phyloP scores from a whole-genome alignment of 1,140 invertebrate species.

The Zaprionus vittiger region DNA sequence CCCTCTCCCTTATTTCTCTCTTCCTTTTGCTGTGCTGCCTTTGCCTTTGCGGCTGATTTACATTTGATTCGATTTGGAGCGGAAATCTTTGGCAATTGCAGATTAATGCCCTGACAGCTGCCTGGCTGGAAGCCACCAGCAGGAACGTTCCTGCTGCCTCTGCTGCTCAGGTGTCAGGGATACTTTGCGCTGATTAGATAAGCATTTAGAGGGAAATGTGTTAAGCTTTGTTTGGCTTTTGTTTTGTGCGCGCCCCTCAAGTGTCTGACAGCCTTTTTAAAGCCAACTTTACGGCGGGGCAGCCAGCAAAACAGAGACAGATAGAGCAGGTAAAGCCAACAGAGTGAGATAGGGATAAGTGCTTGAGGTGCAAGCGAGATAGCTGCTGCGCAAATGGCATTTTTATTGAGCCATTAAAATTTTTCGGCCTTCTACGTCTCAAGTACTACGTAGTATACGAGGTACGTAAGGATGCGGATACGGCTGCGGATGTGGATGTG shows the following conservation, averaged over 20 bases:
- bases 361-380: constrained; percentile 4
- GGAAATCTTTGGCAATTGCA: constrained; percentile 80
- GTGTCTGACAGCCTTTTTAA: constrained; percentile 54
- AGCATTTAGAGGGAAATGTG: constrained; percentile 79
- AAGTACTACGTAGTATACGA: constrained; percentile 39
- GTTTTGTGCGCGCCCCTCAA: constrained; percentile 45
- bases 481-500: constrained; percentile 20
- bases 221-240: constrained; percentile 82
- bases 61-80: constrained; percentile 79
- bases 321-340: not conserved
- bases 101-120: constrained; percentile 81
- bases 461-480: constrained; percentile 17
- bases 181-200: constrained; percentile 82
- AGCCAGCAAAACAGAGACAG: constrained; percentile 4
- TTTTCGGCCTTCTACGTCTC: constrained; percentile 59
- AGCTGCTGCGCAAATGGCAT: constrained; percentile 74
- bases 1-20: not conserved
- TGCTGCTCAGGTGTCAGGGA: constrained; percentile 74
- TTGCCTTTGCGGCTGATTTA: constrained; percentile 63
- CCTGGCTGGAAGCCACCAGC: constrained; percentile 44
- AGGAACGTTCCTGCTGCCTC: not conserved
- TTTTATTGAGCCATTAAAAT: constrained; percentile 83
- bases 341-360: constrained; percentile 11
- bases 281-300: constrained; percentile 62
- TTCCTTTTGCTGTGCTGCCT: not conserved